A percentile compares a stretch with the other conserved stretches of the same genome.
phyloP scores from a whole-genome alignment of 1,140 invertebrate genomes.

The Drosophila fuyamai region DNA sequence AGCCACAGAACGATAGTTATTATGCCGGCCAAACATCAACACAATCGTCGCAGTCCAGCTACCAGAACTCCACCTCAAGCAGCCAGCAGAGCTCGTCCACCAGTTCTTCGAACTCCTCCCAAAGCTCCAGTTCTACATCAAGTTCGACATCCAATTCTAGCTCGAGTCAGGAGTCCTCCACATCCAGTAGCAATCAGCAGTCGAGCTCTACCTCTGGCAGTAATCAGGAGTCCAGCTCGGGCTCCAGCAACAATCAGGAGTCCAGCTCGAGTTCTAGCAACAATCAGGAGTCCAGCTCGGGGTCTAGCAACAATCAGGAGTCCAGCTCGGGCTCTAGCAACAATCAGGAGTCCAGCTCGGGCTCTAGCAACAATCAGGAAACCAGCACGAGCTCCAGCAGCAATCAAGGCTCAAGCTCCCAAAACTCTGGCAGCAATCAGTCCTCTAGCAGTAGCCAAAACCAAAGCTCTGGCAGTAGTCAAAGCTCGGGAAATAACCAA shows the following conservation, averaged over 20 bases:
- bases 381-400: constrained; percentile 35
- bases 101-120: constrained; percentile 48
- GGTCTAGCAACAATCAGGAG: constrained; percentile 37
- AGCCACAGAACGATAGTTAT: constrained; percentile 80
- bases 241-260: constrained; percentile 39
- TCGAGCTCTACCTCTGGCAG: constrained; percentile 54
- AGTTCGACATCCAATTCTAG: constrained; percentile 32
- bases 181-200: constrained; percentile 54
- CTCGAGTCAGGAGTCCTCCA: constrained; percentile 52
- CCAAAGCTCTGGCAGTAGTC: constrained; percentile 35
- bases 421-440: constrained; percentile 32
- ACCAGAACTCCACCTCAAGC: constrained; percentile 83
- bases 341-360: constrained; percentile 30
- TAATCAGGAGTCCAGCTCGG: constrained; percentile 40
- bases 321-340: constrained; percentile 33
- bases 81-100: constrained; percentile 66
- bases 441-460: constrained; percentile 8
- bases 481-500: constrained; percentile 42
- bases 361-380: constrained; percentile 34
- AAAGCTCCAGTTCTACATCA: constrained; percentile 44
- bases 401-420: constrained; percentile 31
- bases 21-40: constrained; percentile 60
- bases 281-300: constrained; percentile 30
- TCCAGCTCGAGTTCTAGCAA: constrained; percentile 52
- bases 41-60: constrained; percentile 70